Percentiles rank a stretch among this genome's conserved stretches.
Conservation (phyloP, 2,888 invertebrate genomes). For the Eurois occulta region DNA sequence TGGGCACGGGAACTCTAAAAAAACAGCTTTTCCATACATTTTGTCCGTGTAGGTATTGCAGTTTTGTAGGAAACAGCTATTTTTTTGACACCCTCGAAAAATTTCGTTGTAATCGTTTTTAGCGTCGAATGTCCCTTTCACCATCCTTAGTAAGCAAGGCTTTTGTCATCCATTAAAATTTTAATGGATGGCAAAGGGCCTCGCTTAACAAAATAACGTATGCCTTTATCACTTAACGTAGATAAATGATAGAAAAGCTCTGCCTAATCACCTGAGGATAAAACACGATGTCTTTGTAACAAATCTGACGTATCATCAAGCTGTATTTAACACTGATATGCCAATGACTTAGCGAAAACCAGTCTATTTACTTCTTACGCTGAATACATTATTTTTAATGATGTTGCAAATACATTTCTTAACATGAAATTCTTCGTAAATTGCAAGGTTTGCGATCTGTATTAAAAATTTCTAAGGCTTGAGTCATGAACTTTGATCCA, state of each 20-base stretch:
- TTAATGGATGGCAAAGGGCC: neutral
- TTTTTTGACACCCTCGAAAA: too few species aligned
- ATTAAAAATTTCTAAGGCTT: slow-evolving; percentile 6
- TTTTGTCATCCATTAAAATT: too few species aligned
- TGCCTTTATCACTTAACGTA: slow-evolving; percentile 12
- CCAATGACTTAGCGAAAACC: slow-evolving; percentile 16
- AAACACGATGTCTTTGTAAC: slow-evolving; percentile 23
- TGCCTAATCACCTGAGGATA: neutral
- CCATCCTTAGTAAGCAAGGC: too few species aligned
- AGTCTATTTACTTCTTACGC: slow-evolving; percentile 7
- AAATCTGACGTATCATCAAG: slow-evolving; percentile 20
- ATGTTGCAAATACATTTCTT: slow-evolving; percentile 25
- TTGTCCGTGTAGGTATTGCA: too few species aligned
- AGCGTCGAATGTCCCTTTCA: too few species aligned
- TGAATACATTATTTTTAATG: slow-evolving; percentile 37
- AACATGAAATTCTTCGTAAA: slow-evolving; percentile 9
- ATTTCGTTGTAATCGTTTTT: too few species aligned
- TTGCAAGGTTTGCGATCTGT: slow-evolving; percentile 9
- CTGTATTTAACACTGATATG: slow-evolving; percentile 16
- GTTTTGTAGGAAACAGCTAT: too few species aligned
- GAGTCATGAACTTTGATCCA: slow-evolving; percentile 16
- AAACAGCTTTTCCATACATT: too few species aligned
- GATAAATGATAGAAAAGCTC: slow-evolving; percentile 8
- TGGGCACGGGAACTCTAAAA: too few species aligned
- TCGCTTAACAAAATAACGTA: neutral